phyloP scores from a whole-genome alignment of 1,140 invertebrate genomes.

The Coptotermes formosanus region DNA sequence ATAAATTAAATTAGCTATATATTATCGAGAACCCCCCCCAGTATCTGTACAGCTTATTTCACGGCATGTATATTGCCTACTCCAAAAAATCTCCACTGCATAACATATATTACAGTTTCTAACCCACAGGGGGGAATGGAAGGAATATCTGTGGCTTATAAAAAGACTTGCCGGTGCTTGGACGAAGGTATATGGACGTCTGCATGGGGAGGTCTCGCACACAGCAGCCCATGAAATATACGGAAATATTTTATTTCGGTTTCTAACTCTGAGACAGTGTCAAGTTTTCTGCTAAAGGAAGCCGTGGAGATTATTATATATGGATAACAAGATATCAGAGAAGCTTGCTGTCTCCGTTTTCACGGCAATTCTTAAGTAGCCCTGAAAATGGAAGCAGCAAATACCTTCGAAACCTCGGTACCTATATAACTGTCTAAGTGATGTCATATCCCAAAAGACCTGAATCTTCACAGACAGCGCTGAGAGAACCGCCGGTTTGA shows the following conservation, averaged over 20 bases:
- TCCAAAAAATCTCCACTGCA: neutral
- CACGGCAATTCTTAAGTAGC: no score
- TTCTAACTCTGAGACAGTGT: neutral
- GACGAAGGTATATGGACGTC: neutral
- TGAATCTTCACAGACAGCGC: no score
- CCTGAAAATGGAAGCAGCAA: no score
- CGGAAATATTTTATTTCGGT: neutral
- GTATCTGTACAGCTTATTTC: neutral
- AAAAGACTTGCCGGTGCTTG: neutral
- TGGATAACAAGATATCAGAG: no score
- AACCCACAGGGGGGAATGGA: neutral
- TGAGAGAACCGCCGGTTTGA: no score
- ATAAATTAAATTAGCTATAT: constrained; percentile 5
- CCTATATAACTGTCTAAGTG: no score
- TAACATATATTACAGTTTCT: neutral
- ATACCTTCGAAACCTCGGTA: no score
- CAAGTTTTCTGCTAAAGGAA: no score
- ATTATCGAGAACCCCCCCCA: neutral
- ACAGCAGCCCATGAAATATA: neutral
- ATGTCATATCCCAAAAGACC: no score
- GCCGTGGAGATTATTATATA: no score
- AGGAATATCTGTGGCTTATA: neutral
- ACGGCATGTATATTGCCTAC: neutral
- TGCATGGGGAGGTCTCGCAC: neutral
- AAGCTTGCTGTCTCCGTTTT: no score